Base-by-base conservation (phyloP, 53 echinoderm and acorn worm species). In the Paelopatides confundens region DNA sequence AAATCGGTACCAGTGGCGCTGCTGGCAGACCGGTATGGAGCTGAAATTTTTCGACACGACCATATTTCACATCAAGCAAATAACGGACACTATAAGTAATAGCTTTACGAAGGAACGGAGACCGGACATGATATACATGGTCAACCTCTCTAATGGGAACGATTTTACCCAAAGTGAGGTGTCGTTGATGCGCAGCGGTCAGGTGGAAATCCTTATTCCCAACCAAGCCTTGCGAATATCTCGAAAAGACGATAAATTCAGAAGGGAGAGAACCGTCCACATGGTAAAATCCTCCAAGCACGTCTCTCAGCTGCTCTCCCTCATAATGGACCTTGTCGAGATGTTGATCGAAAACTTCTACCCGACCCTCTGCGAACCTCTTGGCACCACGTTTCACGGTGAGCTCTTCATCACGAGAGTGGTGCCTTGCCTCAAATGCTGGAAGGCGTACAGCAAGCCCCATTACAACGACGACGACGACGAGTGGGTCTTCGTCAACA, bases 11-110 rank as follows among this genome's bases (percentile, higher is more conserved):
- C 77, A 94, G 79, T 98, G 98, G 98, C 89, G 92, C 13, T 93
- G 95, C 74, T 98, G 98, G 98, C 98, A 98, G 88, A 93, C 98
- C 0, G 98, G 98, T 8, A 87, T 98, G 5, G 95, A 98, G 43
- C 86, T 98, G 52, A 90, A 89, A 27, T 93, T 95, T 90, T 90
- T 94, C 31, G 89, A 92, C n/a, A 92, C 91, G 43, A 95, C 93
- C 24, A 88, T 98, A 74, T 95, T 98, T 71, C 92, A 98, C 43
- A 89, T 98, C 47, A 95, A 92, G 85, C 95, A 95, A 37, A 89
- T 98, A 15, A 86, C 93, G 21, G 88, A 88, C 33, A 94, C 95
- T n/a, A 88, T 91, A 27, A 82, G 86, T 0, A 76, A 93, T 1
- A 90, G 94, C 46, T 96, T 96, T 63, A 88, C 89, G 52, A 79